Percentiles rank a stretch among this genome's conserved stretches.
Conservation (phyloP, 2,888 invertebrate species). For the Erebia ligea region DNA sequence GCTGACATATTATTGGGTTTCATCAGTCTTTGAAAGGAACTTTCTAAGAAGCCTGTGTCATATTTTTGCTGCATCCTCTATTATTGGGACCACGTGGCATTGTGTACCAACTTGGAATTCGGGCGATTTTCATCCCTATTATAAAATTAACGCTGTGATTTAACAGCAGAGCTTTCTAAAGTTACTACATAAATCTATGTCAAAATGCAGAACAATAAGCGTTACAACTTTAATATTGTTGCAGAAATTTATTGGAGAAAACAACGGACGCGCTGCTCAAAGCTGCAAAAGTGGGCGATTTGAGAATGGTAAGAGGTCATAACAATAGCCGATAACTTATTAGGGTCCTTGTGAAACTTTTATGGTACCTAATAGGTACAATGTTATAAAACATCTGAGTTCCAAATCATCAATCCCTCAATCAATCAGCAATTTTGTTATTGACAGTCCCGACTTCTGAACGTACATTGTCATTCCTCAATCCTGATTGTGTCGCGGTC, state of each 20-base stretch:
- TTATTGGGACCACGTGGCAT: slow-evolving; percentile 5
- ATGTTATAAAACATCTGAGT: too few relatives aligned
- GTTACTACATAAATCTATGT: slow-evolving; percentile 15
- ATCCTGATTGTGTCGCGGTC: too few relatives aligned
- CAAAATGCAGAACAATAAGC: slow-evolving; percentile 12
- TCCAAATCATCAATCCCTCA: too few relatives aligned
- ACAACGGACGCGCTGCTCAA: slow-evolving; percentile 91
- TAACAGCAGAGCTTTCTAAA: slow-evolving; percentile 10
- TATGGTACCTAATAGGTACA: too few relatives aligned
- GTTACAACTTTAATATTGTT: slow-evolving; percentile 58
- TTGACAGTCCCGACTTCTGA: too few relatives aligned
- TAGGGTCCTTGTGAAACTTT: not conserved
- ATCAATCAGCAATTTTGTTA: too few relatives aligned
- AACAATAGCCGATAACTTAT: not conserved
- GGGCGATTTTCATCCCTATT: not conserved
- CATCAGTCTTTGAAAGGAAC: not conserved
- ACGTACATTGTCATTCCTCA: too few relatives aligned
- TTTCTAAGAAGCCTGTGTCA: not conserved
- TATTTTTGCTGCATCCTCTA: not conserved
- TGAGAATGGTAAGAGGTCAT: slow-evolving; percentile 85
- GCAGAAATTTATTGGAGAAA: slow-evolving; percentile 91
- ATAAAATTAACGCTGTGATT: not conserved
- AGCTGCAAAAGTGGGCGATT: slow-evolving; percentile 92
- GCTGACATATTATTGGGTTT: not conserved
- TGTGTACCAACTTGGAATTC: not conserved